Evolutionary conservation across 2,888 invertebrate species (phyloP).

Genomic region (Yponomeuta cagnagella): DNA sequence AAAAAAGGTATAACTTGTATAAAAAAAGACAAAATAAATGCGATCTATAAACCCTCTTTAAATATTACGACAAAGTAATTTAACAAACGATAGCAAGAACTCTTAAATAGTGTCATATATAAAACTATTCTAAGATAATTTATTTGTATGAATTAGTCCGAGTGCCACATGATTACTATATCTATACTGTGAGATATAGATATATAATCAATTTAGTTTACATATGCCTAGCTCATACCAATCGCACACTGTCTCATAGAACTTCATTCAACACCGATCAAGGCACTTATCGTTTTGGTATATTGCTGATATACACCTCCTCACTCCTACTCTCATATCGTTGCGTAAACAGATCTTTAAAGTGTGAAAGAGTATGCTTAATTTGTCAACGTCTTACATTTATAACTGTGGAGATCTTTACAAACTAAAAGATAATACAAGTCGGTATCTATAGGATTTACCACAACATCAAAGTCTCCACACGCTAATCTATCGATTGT

Average conservation of each 20-base stretch:
- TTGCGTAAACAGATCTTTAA: constrained; percentile 55
- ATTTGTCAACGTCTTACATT: constrained; percentile 50
- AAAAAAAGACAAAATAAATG: constrained; percentile 72
- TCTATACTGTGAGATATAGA: constrained; percentile 75
- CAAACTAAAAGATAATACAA: constrained; percentile 22
- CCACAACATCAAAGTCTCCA: constrained; percentile 35
- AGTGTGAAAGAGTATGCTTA: constrained; percentile 53
- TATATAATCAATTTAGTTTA: constrained; percentile 65
- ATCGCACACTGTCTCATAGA: constrained; percentile 51
- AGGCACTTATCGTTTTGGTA: constrained; percentile 74
- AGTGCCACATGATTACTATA: constrained; percentile 74
- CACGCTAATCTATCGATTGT: constrained; percentile 37
- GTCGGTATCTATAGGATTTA: constrained; percentile 18
- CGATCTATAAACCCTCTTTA: constrained; percentile 69
- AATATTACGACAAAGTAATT: constrained; percentile 59
- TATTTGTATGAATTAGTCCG: constrained; percentile 55
- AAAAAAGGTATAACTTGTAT: constrained; percentile 58
- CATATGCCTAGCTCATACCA: constrained; percentile 39
- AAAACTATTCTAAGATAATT: constrained; percentile 46
- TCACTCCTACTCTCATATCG: constrained; percentile 70
- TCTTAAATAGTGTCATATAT: constrained; percentile 50
- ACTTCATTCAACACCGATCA: constrained; percentile 56
- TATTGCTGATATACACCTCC: constrained; percentile 71
- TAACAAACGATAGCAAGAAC: constrained; percentile 62
- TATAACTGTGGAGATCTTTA: constrained; percentile 30